Evolutionary conservation across 2,113 vertebrate species (phyloP), one percentile per base, ranked within the genome.

Genomic region (Chionis minor): DNA sequence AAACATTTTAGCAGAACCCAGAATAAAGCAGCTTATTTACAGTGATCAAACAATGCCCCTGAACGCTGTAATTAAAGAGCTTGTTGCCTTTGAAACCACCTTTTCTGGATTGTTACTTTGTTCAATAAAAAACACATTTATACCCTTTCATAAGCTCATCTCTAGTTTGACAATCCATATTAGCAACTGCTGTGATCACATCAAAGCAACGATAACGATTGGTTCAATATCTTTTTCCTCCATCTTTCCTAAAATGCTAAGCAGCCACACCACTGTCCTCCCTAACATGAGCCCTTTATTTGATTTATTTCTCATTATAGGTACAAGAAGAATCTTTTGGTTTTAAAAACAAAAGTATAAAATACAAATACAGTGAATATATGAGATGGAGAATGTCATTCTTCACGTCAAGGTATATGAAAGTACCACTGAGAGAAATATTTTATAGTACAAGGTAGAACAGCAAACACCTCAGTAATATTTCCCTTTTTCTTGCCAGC

Each of bases 71-170:
- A 97, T 98, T 98, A 98, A 98, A 97, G 74, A 96, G 32, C 84
- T 86, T 82, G 86, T 91, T 97, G 96, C 82, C 92, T 98, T 98
- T 97, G 96, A 98, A 98, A 98, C 84, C 92, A 98, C 81, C 94
- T 98, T 96, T 95, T 96, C 88, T 96, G 90, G 88, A 96, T 91
- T 96, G 85, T 35, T 95, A 95, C 84, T 98, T 97, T 97, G 87
- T 91, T 97, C 91, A 96, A 94, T 95, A 96, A 97, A 96, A 97
- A 95, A 4, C 91, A 95, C 78, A 94, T 97, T 98, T 97, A 90
- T 97, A 96, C 86, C 69, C 58, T 96, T 96, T 97, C 90, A 97
- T 92, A 96, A 98, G 17, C 92, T 97, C 96, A 94, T 94, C 73
- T 80, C 85, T 94, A 90, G 40, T 91, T 96, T 96, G 94, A 96